Evolutionary conservation across 2,113 vertebrate genomes (phyloP), one percentile per base, ranked within the genome.

Genomic region (Hippocampus comes): DNA sequence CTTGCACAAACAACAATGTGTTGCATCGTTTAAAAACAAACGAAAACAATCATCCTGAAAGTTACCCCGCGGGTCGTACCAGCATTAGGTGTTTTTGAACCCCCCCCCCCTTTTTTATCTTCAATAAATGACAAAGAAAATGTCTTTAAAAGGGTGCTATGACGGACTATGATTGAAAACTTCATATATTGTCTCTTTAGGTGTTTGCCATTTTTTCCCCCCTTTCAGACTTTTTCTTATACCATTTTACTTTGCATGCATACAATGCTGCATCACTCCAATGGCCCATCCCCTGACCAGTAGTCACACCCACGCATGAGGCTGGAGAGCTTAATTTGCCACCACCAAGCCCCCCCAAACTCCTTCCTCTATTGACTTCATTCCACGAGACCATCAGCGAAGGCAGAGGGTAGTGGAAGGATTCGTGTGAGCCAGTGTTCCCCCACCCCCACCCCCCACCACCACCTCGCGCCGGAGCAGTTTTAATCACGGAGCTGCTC

Each of bases 351-450:
- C 43, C 63, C 57, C 63, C 66, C 75, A 34, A 84, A 75, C 43
- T 77, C 73, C 59, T 69, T 64, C 61, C 30, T 20, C 8, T 66
- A 84, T 76, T 59, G 81, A 83, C 77, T 85, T 85, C 0, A 70
- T 67, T 65, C 78, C 70, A 75, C 49, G 55, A 23, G 69, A 72
- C 78, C 11, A 61, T 15, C 59, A 34, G 27, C 23, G n/a, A 11
- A 57, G 15, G 59, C 23, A 41, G 41, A 65, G 63, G 63, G 17
- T 34, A 34, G 7, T 15, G 27, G 59, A 61, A 6, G 34, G 27
- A 18, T 61, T 34, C 30, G 59, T 61, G 59, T 11, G 15, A 34
- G 59, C 63, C 20, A n/a, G 14, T 3, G 9, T 14, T 34, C 6
- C 18, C 3, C 5, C 17, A 1, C 27, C 61, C 30, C 61, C 61